Evolutionary conservation across 2,113 vertebrate species (phyloP).

Genomic region (Sinocyclocheilus anshuiensis): DNA sequence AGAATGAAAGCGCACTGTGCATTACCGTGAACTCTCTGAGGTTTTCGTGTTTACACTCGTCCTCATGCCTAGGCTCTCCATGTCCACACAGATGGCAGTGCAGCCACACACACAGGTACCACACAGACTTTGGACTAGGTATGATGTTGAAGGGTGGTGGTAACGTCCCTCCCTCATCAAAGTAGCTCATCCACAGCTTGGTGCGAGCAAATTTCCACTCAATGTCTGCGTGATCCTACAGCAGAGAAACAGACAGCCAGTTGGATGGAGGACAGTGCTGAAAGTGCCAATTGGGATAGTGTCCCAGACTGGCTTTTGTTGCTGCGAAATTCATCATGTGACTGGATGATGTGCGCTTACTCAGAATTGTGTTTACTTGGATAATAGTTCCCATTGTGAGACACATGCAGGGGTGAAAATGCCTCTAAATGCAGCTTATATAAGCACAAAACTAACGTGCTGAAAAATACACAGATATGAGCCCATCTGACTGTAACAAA

Average conservation of each 20-base stretch:
- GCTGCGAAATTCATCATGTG: not conserved
- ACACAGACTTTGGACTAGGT: conserved; percentile 85
- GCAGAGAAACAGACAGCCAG: not conserved
- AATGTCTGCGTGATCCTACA: conserved; percentile 86
- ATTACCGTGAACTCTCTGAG: conserved; percentile 84
- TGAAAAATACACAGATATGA: not conserved
- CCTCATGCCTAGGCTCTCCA: conserved; percentile 64
- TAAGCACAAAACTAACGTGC: not conserved
- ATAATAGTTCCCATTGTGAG: not conserved
- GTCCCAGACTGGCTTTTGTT: conserved; percentile 21
- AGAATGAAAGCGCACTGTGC: not conserved
- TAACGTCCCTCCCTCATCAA: conserved; percentile 87
- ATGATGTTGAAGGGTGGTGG: conserved; percentile 89
- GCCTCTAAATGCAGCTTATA: not conserved
- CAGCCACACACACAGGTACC: conserved; percentile 87
- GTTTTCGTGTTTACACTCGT: conserved; percentile 81
- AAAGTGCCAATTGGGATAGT: conserved; percentile 2
- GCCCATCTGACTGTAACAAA: not conserved
- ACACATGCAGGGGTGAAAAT: not conserved
- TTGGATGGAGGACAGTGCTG: not conserved
- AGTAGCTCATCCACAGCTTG: conserved; percentile 93
- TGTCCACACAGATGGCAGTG: conserved; percentile 79
- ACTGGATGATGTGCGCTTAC: not conserved
- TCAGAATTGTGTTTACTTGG: conserved; percentile 27
- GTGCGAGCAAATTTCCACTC: conserved; percentile 91